Percentiles rank a stretch among this genome's conserved stretches.
These are phyloP conservation scores for Meloidogyne floridensis DNA, from an alignment of 1,140 invertebrate genomes.

Conservation along the genomic window DNA sequence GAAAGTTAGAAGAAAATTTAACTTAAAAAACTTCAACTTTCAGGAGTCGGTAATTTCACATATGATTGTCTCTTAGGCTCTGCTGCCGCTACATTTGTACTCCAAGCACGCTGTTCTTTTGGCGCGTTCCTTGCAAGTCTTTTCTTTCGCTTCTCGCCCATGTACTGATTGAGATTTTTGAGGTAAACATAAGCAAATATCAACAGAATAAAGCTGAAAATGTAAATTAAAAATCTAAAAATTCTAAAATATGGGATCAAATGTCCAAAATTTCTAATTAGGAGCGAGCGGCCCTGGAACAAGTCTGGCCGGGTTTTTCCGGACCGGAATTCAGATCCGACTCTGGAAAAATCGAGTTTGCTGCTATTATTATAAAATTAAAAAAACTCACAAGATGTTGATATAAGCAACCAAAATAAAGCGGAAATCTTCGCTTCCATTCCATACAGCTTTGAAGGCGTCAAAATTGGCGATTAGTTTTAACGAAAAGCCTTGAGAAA, in stretches of 20 bases:
- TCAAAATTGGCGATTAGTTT: not conserved
- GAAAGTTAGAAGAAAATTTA: not conserved
- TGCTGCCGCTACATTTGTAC: not conserved
- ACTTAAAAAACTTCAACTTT: not conserved
- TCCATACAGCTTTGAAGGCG: not conserved
- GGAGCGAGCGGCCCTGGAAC: not conserved
- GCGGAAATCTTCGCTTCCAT: not conserved
- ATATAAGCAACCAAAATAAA: not conserved
- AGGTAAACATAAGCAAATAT: not conserved
- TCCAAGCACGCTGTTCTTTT: not conserved
- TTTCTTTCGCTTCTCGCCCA: not conserved
- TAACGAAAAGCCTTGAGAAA: not conserved
- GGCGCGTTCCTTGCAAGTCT: not conserved
- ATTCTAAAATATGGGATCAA: no score
- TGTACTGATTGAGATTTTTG: conserved; percentile 1
- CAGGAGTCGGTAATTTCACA: not conserved
- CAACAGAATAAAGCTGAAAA: not conserved
- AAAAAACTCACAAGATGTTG: not conserved
- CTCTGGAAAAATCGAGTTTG: no score
- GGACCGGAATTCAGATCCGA: no score
- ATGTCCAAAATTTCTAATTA: not conserved
- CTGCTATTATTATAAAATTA: not conserved
- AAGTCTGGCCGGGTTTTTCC: no score
- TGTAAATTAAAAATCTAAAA: no score
- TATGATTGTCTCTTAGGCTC: not conserved